Evolutionary conservation across 2,113 vertebrate genomes (phyloP).

Genomic region (Himantopus leucocephalus): DNA sequence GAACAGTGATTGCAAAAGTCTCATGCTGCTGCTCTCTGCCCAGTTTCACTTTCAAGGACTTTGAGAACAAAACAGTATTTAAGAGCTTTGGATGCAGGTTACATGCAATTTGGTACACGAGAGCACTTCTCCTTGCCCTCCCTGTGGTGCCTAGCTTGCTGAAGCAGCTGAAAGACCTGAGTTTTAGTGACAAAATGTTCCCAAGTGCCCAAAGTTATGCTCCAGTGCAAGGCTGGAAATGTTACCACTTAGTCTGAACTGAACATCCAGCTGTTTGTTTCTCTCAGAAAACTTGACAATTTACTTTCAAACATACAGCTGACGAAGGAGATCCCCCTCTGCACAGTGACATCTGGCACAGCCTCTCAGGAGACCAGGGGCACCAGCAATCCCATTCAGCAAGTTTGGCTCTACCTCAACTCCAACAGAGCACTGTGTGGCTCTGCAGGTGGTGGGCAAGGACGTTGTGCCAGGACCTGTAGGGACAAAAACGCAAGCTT

Average conservation of each 20-base stretch:
- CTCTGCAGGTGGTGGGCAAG: background rate
- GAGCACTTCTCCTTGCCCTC: background rate
- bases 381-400: background rate
- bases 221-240: background rate
- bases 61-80: background rate
- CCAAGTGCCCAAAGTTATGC: background rate
- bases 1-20: background rate
- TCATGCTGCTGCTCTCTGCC: background rate
- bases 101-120: background rate
- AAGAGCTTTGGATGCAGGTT: background rate
- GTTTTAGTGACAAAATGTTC: background rate
- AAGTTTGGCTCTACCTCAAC: background rate
- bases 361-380: background rate
- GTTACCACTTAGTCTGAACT: background rate
- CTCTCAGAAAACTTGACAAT: background rate
- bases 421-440: background rate
- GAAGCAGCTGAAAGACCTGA: background rate
- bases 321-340: background rate
- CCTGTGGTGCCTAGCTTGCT: background rate
- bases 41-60: background rate
- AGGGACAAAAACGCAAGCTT: background rate
- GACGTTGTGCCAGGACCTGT: background rate
- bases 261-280: background rate
- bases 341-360: fast-evolving
- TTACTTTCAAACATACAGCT: background rate